phyloP scores from a whole-genome alignment of 2,113 vertebrate genomes.

The Gadus macrocephalus region DNA sequence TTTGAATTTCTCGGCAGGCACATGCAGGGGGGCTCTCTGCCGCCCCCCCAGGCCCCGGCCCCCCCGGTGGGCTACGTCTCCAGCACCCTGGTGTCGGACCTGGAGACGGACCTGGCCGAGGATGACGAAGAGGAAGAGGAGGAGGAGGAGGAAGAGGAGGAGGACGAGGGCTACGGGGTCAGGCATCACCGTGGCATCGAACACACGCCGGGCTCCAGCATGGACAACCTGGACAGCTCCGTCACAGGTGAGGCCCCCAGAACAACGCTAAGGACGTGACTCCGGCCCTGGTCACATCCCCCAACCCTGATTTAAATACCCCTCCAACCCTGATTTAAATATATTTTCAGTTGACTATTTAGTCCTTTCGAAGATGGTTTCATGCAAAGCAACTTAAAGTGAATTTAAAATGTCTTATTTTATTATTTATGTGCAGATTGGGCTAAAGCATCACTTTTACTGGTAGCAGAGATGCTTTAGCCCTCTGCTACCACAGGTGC shows the following conservation, averaged over 20 bases:
- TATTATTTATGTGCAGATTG: no score
- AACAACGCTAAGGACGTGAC: no score
- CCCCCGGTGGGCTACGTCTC: slow-evolving; percentile 95
- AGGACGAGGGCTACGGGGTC: slow-evolving; percentile 89
- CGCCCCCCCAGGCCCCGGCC: slow-evolving; percentile 87
- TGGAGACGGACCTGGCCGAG: slow-evolving; percentile 93
- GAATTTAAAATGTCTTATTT: no score
- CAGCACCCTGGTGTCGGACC: slow-evolving; percentile 93
- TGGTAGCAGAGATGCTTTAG: no score
- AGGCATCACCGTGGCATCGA: slow-evolving; percentile 86
- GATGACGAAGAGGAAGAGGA: slow-evolving; percentile 84
- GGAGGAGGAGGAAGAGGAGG: slow-evolving; percentile 83
- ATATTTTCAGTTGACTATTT: no score
- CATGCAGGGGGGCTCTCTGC: slow-evolving; percentile 86
- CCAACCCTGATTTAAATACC: no score
- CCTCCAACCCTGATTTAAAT: no score
- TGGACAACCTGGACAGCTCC: slow-evolving; percentile 98
- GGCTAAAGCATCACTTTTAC: no score
- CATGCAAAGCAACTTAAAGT: no score
- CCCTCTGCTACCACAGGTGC: no score
- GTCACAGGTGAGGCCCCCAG: slow-evolving; percentile 80
- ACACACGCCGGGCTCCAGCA: slow-evolving; percentile 94
- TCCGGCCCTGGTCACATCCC: no score
- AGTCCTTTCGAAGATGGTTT: no score
- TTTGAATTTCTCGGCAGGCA: slow-evolving; percentile 74